Conservation (phyloP, 1,140 invertebrate genomes). For the Lineus longissimus region DNA sequence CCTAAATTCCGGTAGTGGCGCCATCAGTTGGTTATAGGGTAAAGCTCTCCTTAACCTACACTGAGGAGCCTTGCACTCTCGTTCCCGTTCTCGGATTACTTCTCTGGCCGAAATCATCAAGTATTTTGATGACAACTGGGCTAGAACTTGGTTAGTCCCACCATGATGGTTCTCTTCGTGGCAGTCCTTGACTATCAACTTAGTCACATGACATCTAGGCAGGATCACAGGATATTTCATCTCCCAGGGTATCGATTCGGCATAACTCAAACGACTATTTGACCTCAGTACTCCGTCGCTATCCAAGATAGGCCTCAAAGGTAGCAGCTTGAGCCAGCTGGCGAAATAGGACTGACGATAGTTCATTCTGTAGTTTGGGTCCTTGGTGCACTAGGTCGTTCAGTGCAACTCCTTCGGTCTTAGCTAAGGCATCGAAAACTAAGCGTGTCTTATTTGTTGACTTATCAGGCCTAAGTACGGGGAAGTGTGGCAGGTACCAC, state of each 20-base stretch:
- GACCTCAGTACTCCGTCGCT: slow-evolving; percentile 9
- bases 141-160: background rate
- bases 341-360: too few species aligned
- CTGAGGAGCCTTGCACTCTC: background rate
- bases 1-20: slow-evolving; percentile 1
- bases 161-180: slow-evolving; percentile 8
- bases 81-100: background rate
- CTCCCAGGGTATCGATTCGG: slow-evolving; percentile 12
- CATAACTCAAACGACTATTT: slow-evolving; percentile 10
- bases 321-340: too few species aligned
- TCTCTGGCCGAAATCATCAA: background rate
- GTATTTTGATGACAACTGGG: background rate
- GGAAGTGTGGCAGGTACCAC: too few species aligned
- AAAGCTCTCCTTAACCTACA: background rate
- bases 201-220: slow-evolving; percentile 12
- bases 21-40: slow-evolving; percentile 12
- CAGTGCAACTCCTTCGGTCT: too few species aligned
- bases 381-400: too few species aligned
- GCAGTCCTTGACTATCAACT: slow-evolving; percentile 14
- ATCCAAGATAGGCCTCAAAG: slow-evolving; percentile 1
- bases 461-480: too few species aligned
- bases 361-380: too few species aligned
- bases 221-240: slow-evolving; percentile 15
- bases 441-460: too few species aligned
- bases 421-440: too few species aligned